Base-by-base conservation (phyloP, 2,888 invertebrate species). In the Phengaris alcon region DNA sequence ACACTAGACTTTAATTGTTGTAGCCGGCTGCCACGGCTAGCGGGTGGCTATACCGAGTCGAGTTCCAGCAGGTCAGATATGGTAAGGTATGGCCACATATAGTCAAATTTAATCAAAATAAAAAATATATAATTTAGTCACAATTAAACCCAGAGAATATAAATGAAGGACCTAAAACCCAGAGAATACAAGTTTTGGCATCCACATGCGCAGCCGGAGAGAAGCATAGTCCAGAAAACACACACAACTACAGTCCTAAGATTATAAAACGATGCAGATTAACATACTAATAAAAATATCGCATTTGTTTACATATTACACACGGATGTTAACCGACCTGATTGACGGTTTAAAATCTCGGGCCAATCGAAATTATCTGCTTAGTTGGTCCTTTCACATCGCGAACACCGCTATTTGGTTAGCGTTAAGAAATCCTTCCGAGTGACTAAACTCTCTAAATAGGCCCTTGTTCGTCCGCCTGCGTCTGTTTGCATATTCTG, bases 361-460 rank as follows among this genome's bases (percentile, higher is more conserved):
- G 82, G 80, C 85, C 85, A 87, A 88, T 89, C 84, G 85, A 89
- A 91, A 90, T 92, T 90, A 93, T 93, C 89, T 92, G 91, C 91
- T 93, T 91, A 93, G 88, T 88, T 86, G 86, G 86, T 90, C 88
- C 87, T 88, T 89, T 88, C 82, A 86, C 81, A 84, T 84, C 82
- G 80, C 84, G 83, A 85, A 86, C 86, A 86, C 88, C 90, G 90
- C 87, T 93, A 88, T 93, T 93, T 93, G 90, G 91, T 85, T 88
- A 91, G 92, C 88, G 93, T 90, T 91, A 93, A 92, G 91, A 89
- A 91, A 91, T 91, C 90, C 88, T 93, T 93, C 91, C 92, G 87
- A 90, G 80, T 85, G 93, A 91, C 88, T 91, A 84, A 84, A 80
- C 87, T 82, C 81, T 81, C 82, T 86, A 88, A 89, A 90, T 88